Evolutionary conservation across 2,888 invertebrate species (phyloP), one percentile per base, ranked within the genome.

Genomic region (Philhelius pedissequus): DNA sequence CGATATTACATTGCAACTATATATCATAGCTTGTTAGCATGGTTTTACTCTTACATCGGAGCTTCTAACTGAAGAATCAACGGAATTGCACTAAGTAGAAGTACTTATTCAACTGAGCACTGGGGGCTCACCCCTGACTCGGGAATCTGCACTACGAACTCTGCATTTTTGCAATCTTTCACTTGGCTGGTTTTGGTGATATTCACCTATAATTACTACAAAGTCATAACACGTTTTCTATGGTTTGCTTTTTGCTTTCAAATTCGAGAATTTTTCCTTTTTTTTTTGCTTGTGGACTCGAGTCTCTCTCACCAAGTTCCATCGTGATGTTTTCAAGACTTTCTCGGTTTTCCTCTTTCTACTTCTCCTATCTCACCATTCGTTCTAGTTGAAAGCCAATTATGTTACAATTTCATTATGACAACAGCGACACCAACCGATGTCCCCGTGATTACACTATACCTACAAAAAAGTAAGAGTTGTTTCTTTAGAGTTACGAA

Each of bases 141-240:
- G 40, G 7, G 22, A 45, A 13, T 45, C 25, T 50, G 7, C 64
- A 4, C 40, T 50, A 1, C 8, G 5, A 25, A n/a, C n/a, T n/a
- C n/a, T 30, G 30, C 30, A 30, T 7, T 18, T n/a, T 20, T 48
- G 32, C 25, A 76, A 68, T 62, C 38, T 76, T 70, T 62, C 64
- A 76, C 48, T 81, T 70, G 32, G 50, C 64, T 66, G 56, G 35
- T 32, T 73, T 43, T 52, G 38, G 71, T 56, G 25, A 58, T 43
- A 73, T 73, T 78, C 78, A 62, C 77, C 62, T 82, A 73, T 82
- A 82, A 82, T 82, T 82, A 82, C 78, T 68, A 40, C 32, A 60
- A 71, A 77, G 82, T 78, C 73, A 60, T 82, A 73, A 62, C 32
- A 73, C 68, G 58, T 82, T 82, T 82, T 82, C 68, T 77, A 66